A percentile compares a stretch with the other conserved stretches of the same genome.
phyloP scores from a whole-genome alignment of 2,888 invertebrate genomes.

The Diaprepes abbreviatus region DNA sequence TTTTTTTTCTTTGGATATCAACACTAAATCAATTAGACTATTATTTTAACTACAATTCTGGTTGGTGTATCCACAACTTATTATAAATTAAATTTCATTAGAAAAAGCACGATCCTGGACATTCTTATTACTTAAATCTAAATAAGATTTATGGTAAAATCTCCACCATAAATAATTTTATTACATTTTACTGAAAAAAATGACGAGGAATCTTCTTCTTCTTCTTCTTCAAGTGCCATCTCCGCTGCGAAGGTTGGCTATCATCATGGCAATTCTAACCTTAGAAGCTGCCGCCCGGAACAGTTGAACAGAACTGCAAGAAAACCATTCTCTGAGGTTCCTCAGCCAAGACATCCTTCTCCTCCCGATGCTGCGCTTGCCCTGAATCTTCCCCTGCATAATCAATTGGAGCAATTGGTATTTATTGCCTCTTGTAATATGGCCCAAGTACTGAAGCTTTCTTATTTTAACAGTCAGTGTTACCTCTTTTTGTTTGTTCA shows the following conservation, averaged over 20 bases:
- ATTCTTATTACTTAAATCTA: no score
- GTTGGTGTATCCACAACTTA: no score
- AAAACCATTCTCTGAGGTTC: slow-evolving; percentile 20
- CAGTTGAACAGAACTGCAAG: not conserved
- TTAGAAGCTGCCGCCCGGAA: slow-evolving; percentile 20
- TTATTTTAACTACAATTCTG: no score
- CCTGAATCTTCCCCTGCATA: slow-evolving; percentile 11
- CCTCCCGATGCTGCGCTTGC: slow-evolving; percentile 65
- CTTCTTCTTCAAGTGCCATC: not conserved
- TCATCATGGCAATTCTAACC: not conserved
- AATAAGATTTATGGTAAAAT: no score
- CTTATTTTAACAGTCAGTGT: not conserved
- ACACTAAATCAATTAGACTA: no score
- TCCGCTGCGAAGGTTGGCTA: not conserved
- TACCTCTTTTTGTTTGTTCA: no score
- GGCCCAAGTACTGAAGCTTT: slow-evolving; percentile 8
- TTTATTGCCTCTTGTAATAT: slow-evolving; percentile 8
- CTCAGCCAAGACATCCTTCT: slow-evolving; percentile 56
- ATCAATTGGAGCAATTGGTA: slow-evolving; percentile 14
- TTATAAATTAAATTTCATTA: no score
- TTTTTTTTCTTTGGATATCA: no score
- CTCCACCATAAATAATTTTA: no score
- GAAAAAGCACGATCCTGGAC: no score
- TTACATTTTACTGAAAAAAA: no score
- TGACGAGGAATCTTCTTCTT: no score